phyloP scores from a whole-genome alignment of 2,888 invertebrate species.

The Platerodrilus igneus region DNA sequence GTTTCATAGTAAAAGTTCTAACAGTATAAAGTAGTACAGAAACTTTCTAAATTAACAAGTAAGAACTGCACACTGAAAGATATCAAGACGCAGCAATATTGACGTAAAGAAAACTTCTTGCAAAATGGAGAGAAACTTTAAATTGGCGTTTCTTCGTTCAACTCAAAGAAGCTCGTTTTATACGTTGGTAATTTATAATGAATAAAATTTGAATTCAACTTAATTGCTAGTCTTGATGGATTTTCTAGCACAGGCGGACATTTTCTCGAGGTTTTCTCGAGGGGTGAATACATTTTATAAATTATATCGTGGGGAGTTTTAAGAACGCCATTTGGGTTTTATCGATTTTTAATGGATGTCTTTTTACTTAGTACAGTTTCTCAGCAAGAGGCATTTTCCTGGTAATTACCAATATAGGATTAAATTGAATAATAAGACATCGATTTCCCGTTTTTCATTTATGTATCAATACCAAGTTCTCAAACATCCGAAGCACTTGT shows the following conservation, averaged over 20 bases:
- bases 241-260: constrained; percentile 44
- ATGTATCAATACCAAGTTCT: too few relatives aligned
- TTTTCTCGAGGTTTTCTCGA: constrained; percentile 39
- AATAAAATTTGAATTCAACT: constrained; percentile 51
- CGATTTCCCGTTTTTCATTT: too few relatives aligned
- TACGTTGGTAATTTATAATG: constrained; percentile 50
- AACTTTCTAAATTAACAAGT: constrained; percentile 17
- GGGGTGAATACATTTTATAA: constrained; percentile 39
- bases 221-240: constrained; percentile 50
- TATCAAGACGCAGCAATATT: constrained; percentile 8
- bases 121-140: constrained; percentile 44
- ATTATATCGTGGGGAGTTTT: constrained; percentile 41
- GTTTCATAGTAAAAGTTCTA: too few relatives aligned
- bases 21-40: constrained; percentile 11
- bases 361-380: constrained; percentile 10
- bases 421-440: too few relatives aligned
- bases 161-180: constrained; percentile 48
- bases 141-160: constrained; percentile 47
- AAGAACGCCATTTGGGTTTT: constrained; percentile 46
- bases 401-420: constrained; percentile 1
- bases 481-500: too few relatives aligned
- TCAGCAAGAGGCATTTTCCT: constrained; percentile 1
- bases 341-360: constrained; percentile 42
- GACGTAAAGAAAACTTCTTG: constrained; percentile 22
- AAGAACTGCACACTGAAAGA: constrained; percentile 16